A percentile compares a stretch with the other conserved stretches of the same genome.
These are phyloP conservation scores for Dendroctonus ponderosae DNA, from an alignment of 1,140 invertebrate genomes.

Conservation along the genomic window DNA sequence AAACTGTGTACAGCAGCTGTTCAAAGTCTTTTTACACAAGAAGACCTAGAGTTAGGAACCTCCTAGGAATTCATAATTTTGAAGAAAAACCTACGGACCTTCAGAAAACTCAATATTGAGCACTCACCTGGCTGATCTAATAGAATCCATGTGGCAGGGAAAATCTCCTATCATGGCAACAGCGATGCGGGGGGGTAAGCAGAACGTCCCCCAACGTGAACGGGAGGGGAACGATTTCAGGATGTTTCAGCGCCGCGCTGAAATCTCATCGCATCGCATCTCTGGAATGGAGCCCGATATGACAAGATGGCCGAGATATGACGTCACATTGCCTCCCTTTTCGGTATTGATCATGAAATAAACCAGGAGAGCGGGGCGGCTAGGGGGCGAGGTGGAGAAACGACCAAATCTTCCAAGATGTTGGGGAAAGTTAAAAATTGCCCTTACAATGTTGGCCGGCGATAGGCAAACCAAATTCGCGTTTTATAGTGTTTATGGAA, in stretches of 20 bases:
- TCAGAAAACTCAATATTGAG: too few species aligned
- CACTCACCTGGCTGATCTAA: too few species aligned
- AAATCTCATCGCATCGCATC: conserved; percentile 45
- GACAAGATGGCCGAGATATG: conserved; percentile 51
- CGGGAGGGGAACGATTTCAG: conserved; percentile 34
- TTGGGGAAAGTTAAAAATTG: conserved; percentile 9
- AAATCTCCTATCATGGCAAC: conserved; percentile 2
- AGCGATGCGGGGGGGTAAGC: conserved; percentile 4
- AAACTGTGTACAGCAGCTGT: too few species aligned
- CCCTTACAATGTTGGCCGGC: not conserved
- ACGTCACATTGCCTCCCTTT: conserved; percentile 46
- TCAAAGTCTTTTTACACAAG: too few species aligned
- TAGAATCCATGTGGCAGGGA: too few species aligned
- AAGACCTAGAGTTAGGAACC: too few species aligned
- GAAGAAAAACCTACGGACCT: too few species aligned
- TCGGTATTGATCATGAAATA: conserved; percentile 47
- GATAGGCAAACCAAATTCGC: too few species aligned
- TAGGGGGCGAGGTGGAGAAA: not conserved
- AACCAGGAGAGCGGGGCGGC: conserved; percentile 40
- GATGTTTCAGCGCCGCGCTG: conserved; percentile 38
- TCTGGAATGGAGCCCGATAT: conserved; percentile 47
- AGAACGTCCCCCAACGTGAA: conserved; percentile 21
- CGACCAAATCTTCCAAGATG: conserved; percentile 14
- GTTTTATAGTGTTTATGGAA: too few species aligned
- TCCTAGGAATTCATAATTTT: too few species aligned